Evolutionary conservation across 2,888 invertebrate genomes (phyloP).

Genomic region (Zhuqinia jingwanae): DNA sequence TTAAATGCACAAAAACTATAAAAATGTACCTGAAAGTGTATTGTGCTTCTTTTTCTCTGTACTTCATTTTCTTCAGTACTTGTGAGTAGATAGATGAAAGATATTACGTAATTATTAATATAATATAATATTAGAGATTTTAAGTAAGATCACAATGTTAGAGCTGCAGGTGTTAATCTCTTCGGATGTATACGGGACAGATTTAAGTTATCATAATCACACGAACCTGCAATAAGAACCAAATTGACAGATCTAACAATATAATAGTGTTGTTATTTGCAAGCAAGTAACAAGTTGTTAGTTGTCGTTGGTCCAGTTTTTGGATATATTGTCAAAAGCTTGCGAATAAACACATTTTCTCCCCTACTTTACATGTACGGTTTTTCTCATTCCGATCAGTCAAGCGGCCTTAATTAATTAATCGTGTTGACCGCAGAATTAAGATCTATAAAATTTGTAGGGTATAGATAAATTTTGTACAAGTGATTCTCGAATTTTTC

Average conservation of each 20-base stretch:
- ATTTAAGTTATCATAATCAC: neutral
- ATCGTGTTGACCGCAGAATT: conserved; percentile 35
- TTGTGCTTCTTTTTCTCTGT: neutral
- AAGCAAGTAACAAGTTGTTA: conserved; percentile 1
- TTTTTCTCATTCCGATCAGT: conserved; percentile 34
- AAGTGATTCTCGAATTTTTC: conserved; percentile 4
- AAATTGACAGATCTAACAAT: conserved; percentile 35
- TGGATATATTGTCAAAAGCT: neutral
- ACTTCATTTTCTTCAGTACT: neutral
- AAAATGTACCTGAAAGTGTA: neutral
- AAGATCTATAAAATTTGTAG: conserved; percentile 32
- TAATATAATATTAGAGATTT: conserved; percentile 39
- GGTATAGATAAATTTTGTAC: neutral
- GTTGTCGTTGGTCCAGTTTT: neutral
- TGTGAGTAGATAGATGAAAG: conserved; percentile 26
- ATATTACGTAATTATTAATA: no score
- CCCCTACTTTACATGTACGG: neutral
- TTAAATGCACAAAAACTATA: no score
- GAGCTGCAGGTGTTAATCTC: conserved; percentile 57
- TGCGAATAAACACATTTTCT: conserved; percentile 2
- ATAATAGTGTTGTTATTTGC: conserved; percentile 7
- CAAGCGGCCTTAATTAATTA: conserved; percentile 38
- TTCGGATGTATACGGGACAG: neutral
- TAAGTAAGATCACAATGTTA: conserved; percentile 68
- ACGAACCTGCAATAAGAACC: conserved; percentile 52